These are phyloP conservation scores for Erebia epiphron DNA, from an alignment of 2,888 invertebrate species.

Conservation along the genomic window DNA sequence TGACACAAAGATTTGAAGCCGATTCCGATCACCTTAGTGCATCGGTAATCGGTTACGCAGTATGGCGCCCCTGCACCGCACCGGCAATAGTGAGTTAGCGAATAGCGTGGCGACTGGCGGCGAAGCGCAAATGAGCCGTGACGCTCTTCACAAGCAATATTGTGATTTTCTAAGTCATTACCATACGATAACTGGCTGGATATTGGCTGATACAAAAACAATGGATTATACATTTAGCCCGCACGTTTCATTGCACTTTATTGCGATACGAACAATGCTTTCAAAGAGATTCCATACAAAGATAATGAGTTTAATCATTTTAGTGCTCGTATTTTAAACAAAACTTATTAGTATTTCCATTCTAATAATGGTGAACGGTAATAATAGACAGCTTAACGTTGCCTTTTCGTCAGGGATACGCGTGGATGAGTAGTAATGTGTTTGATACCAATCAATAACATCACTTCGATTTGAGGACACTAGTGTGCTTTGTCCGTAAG, in stretches of 20 bases:
- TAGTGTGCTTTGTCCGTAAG: too few species aligned
- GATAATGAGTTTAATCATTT: conserved; percentile 19
- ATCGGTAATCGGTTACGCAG: background rate
- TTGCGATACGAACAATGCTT: conserved; percentile 19
- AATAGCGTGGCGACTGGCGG: conserved; percentile 47
- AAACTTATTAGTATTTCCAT: conserved; percentile 11
- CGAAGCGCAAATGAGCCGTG: conserved; percentile 52
- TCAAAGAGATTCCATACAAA: conserved; percentile 13
- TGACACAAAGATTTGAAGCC: background rate
- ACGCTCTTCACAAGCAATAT: conserved; percentile 54
- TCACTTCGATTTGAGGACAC: too few species aligned
- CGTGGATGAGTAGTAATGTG: too few species aligned
- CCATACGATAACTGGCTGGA: conserved; percentile 50
- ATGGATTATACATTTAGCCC: conserved; percentile 32
- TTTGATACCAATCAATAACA: too few species aligned
- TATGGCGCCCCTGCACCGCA: conserved; percentile 47
- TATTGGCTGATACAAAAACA: conserved; percentile 32
- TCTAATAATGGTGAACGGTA: background rate
- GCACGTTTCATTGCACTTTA: conserved; percentile 22
- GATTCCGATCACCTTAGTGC: background rate
- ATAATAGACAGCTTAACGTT: conserved; percentile 26
- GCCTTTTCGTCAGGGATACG: background rate
- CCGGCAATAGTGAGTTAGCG: conserved; percentile 45
- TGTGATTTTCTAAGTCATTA: conserved; percentile 45
- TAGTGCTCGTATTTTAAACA: conserved; percentile 3